These are phyloP conservation scores for Montipora sp. DNA, from an alignment of 64 coral and sea anemone genomes.

Conservation along the genomic window DNA sequence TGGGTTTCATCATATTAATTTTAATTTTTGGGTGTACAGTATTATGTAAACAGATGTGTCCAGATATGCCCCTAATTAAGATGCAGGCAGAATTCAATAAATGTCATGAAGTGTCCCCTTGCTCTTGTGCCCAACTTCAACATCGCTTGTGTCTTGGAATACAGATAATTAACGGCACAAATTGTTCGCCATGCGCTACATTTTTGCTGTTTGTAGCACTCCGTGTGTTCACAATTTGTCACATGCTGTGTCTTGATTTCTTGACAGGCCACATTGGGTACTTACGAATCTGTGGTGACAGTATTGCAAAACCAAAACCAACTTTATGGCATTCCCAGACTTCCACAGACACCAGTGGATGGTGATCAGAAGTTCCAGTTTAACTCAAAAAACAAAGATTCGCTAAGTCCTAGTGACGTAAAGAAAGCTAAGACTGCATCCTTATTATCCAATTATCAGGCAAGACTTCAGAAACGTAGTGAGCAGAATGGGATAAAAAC, in stretches of 20 bases:
- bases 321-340: slow-evolving; percentile 57
- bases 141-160: too few relatives aligned
- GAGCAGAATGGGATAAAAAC: slow-evolving; percentile 3
- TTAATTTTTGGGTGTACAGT: too few relatives aligned
- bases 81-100: too few relatives aligned
- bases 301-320: slow-evolving; percentile 65
- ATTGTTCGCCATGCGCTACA: too few relatives aligned
- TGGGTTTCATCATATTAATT: too few relatives aligned
- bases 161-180: too few relatives aligned
- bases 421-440: slow-evolving; percentile 56
- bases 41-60: too few relatives aligned
- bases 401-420: neutral
- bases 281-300: slow-evolving; percentile 54
- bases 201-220: too few relatives aligned
- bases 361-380: slow-evolving; percentile 63
- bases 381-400: slow-evolving; percentile 41
- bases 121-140: too few relatives aligned
- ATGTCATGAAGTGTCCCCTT: too few relatives aligned
- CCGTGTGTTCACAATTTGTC: too few relatives aligned
- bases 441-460: neutral
- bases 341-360: slow-evolving; percentile 88
- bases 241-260: neutral
- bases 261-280: slow-evolving; percentile 78
- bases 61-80: too few relatives aligned
- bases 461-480: neutral